phyloP scores from a whole-genome alignment of 2,888 invertebrate genomes.

The Pollenia angustigena region DNA sequence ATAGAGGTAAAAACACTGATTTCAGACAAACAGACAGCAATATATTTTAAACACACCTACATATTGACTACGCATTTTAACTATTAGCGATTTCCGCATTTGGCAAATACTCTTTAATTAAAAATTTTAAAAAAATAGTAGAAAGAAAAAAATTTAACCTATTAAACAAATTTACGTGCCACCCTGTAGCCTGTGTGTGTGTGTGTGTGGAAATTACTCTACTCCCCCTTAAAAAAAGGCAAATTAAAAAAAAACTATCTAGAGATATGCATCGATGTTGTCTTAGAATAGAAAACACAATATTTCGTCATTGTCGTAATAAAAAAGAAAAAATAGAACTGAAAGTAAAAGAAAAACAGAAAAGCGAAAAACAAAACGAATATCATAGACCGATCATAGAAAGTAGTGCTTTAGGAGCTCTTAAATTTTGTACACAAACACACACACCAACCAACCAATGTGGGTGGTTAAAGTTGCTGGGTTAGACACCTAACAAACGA shows the following conservation, averaged over 20 bases:
- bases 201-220: too few relatives aligned
- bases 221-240: too few relatives aligned
- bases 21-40: not conserved
- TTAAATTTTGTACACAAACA: slow-evolving; percentile 35
- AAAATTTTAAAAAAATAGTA: too few relatives aligned
- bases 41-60: too few relatives aligned
- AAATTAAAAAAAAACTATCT: not conserved
- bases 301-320: slow-evolving; percentile 40
- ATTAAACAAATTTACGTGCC: too few relatives aligned
- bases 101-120: too few relatives aligned
- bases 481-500: slow-evolving; percentile 21
- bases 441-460: not conserved
- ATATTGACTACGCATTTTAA: not conserved
- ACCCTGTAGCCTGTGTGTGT: too few relatives aligned
- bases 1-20: too few relatives aligned
- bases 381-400: not conserved
- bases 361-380: slow-evolving; percentile 7
- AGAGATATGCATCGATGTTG: not conserved
- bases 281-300: slow-evolving; percentile 23
- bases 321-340: not conserved
- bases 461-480: slow-evolving; percentile 51
- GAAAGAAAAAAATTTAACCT: not conserved
- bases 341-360: not conserved
- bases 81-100: too few relatives aligned
- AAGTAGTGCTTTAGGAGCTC: slow-evolving; percentile 34